Percentiles rank a stretch among this genome's conserved stretches.
These are phyloP conservation scores for Ciona savignyi DNA, from an alignment of 23 tunicate species.

Conservation along the genomic window DNA sequence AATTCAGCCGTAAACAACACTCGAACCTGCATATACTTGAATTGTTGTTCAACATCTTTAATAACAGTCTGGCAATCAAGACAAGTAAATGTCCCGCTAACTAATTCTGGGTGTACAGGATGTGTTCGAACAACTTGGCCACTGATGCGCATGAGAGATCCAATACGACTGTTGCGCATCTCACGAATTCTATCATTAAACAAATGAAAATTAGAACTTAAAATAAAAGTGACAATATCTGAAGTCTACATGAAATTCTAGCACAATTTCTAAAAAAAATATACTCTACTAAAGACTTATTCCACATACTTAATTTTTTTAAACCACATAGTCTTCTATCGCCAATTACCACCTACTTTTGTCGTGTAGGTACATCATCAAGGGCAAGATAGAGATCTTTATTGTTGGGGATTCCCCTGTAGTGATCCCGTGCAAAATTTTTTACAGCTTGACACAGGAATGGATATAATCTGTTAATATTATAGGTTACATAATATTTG, in stretches of 20 bases:
- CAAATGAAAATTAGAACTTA: not conserved
- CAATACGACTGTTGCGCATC: constrained; percentile 68
- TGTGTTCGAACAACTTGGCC: constrained; percentile 99
- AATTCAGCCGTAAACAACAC: too few species aligned
- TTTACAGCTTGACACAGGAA: constrained; percentile 70
- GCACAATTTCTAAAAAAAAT: too few species aligned
- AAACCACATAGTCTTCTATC: not conserved
- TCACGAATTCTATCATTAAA: constrained; percentile 44
- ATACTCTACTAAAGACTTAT: too few species aligned
- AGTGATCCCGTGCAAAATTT: constrained; percentile 73
- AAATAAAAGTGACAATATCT: not conserved
- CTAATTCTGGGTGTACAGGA: constrained; percentile 96
- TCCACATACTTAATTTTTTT: not conserved
- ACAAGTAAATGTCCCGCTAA: constrained; percentile 85
- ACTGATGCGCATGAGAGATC: constrained; percentile 80
- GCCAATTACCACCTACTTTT: constrained; percentile 30
- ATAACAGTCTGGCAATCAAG: constrained; percentile 82
- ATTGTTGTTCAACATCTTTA: constrained; percentile 92
- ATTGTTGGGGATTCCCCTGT: constrained; percentile 66
- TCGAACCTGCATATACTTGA: constrained; percentile 74
- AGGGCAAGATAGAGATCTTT: constrained; percentile 93
- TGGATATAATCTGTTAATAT: constrained; percentile 36
- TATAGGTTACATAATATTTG: too few species aligned
- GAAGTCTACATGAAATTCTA: not conserved
- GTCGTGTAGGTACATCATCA: constrained; percentile 58